These are phyloP conservation scores for Cerceris ruficornis DNA, from an alignment of 2,888 invertebrate genomes.

Conservation along the genomic window DNA sequence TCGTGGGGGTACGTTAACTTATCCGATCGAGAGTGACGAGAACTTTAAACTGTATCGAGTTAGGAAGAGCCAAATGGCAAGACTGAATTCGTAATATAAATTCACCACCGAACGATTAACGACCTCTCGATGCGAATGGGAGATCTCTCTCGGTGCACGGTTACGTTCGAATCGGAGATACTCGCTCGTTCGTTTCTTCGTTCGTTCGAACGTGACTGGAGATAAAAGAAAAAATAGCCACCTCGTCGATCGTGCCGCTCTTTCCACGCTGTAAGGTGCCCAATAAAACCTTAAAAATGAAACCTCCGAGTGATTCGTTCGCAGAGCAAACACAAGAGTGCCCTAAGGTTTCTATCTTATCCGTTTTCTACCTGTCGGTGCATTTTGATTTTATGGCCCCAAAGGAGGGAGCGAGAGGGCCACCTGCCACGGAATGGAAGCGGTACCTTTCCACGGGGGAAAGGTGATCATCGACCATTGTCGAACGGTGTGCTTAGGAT, in stretches of 20 bases:
- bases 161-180: not conserved
- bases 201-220: conserved; percentile 31
- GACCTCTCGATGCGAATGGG: not conserved
- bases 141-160: not conserved
- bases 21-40: conserved; percentile 56
- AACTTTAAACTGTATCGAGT: conserved; percentile 34
- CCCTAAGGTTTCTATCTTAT: conserved; percentile 55
- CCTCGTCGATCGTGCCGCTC: not conserved
- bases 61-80: conserved; percentile 30
- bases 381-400: conserved; percentile 64
- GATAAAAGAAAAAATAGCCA: conserved; percentile 15
- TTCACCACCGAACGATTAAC: conserved; percentile 4
- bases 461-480: conserved; percentile 65
- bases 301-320: conserved; percentile 65
- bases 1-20: conserved; percentile 48
- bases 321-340: conserved; percentile 63
- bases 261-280: conserved; percentile 22
- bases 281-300: conserved; percentile 62
- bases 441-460: conserved; percentile 26
- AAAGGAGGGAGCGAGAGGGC: conserved; percentile 26
- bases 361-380: conserved; percentile 61
- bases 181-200: not conserved
- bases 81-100: conserved; percentile 37
- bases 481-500: conserved; percentile 66
- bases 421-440: conserved; percentile 60